These are phyloP conservation scores for Philereme vetulata DNA, from an alignment of 2,888 invertebrate genomes.

Conservation along the genomic window DNA sequence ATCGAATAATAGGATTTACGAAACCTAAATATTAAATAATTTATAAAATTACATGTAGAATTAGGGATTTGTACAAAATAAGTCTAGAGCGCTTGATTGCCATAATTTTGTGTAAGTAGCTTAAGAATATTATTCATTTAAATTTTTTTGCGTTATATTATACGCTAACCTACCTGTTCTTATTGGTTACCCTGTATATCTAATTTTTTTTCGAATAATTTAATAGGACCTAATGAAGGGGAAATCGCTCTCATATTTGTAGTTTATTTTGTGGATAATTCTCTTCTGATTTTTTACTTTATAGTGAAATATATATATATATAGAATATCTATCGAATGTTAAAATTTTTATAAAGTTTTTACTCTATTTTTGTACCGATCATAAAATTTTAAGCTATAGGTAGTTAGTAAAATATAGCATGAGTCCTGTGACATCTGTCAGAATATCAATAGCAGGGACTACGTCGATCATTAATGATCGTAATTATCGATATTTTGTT, in stretches of 20 bases:
- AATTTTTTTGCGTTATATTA: not conserved
- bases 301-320: too few relatives aligned
- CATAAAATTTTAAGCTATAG: too few relatives aligned
- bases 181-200: not conserved
- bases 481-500: too few relatives aligned
- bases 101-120: constrained; percentile 53
- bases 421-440: too few relatives aligned
- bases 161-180: not conserved
- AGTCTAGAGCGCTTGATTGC: constrained; percentile 57
- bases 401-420: too few relatives aligned
- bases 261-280: not conserved
- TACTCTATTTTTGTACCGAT: too few relatives aligned
- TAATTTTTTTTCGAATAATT: not conserved
- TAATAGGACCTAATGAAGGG: not conserved
- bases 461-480: too few relatives aligned
- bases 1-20: constrained; percentile 11
- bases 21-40: constrained; percentile 10
- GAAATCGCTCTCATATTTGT: not conserved
- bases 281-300: too few relatives aligned
- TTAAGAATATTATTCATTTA: not conserved
- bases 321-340: too few relatives aligned
- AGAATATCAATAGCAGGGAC: too few relatives aligned
- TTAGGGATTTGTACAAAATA: constrained; percentile 24
- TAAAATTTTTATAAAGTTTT: too few relatives aligned
- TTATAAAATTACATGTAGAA: constrained; percentile 11